A percentile compares a stretch with the other conserved stretches of the same genome.
phyloP scores from a whole-genome alignment of 2,113 vertebrate genomes.

The Callaeas wilsoni region DNA sequence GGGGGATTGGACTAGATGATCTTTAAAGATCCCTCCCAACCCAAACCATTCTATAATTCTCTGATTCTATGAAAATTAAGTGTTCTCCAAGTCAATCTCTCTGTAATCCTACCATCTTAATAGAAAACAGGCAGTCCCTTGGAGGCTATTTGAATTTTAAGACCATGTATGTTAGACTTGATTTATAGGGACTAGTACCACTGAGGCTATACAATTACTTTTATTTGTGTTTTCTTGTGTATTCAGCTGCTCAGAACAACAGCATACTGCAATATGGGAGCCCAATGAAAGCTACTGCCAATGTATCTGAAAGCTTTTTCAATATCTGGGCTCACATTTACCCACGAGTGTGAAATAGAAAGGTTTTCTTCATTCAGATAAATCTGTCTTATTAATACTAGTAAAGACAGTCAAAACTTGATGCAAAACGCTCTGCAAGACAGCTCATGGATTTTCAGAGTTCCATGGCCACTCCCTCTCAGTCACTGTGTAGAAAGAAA shows the following conservation, averaged over 20 bases:
- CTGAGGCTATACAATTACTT: neutral
- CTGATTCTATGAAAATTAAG: neutral
- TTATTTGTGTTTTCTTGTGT: neutral
- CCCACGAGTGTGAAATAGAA: neutral
- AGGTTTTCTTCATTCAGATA: neutral
- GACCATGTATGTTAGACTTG: neutral
- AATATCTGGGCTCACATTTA: neutral
- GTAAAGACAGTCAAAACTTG: neutral
- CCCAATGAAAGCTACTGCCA: neutral
- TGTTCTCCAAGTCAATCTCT: neutral
- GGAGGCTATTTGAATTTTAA: neutral
- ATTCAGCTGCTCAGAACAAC: neutral
- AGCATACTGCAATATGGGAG: neutral
- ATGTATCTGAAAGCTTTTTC: neutral
- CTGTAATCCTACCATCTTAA: neutral
- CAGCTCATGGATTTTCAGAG: neutral
- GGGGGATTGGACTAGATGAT: neutral
- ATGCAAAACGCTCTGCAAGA: neutral
- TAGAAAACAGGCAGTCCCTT: neutral
- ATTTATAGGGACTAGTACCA: neutral
- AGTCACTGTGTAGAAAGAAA: neutral
- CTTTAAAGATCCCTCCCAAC: neutral
- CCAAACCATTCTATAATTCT: neutral
- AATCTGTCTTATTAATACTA: neutral
- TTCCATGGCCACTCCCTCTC: neutral